Evolutionary conservation across 2,888 invertebrate genomes (phyloP).

Genomic region (Drosophila aldrichi): DNA sequence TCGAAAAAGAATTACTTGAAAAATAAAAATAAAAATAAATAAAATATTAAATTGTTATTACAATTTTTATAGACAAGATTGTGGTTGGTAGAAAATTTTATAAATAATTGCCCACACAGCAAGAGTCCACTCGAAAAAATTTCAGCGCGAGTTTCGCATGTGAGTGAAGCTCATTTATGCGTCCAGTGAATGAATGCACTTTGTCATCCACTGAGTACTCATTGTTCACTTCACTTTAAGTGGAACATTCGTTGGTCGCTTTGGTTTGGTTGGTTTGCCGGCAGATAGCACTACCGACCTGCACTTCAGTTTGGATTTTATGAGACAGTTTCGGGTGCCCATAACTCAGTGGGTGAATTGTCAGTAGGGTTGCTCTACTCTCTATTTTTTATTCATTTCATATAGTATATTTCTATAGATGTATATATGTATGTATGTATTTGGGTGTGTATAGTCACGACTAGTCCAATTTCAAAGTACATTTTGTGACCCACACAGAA

Average conservation of each 20-base stretch:
- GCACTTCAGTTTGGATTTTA: constrained; percentile 35
- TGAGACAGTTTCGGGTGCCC: constrained; percentile 39
- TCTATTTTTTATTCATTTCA: constrained; percentile 29
- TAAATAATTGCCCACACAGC: constrained; percentile 10
- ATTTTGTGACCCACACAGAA: constrained; percentile 41
- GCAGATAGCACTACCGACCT: constrained; percentile 13
- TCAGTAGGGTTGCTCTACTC: constrained; percentile 33
- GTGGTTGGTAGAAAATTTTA: background rate
- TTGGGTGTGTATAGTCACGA: constrained; percentile 28
- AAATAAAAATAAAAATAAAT: background rate
- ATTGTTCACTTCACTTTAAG: constrained; percentile 39
- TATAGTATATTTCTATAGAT: background rate
- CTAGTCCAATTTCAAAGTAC: constrained; percentile 45
- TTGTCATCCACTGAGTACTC: constrained; percentile 31
- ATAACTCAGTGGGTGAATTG: constrained; percentile 47
- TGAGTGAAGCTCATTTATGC: constrained; percentile 10
- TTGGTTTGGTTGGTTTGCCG: background rate
- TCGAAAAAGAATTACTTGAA: background rate
- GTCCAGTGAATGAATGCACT: constrained; percentile 13
- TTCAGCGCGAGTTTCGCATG: constrained; percentile 8
- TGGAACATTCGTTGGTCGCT: constrained; percentile 21
- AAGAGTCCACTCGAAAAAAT: background rate
- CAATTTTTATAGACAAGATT: background rate
- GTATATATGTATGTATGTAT: background rate
- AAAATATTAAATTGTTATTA: background rate